Evolutionary conservation across 2,113 vertebrate genomes (phyloP).

Genomic region (Mugil cephalus): DNA sequence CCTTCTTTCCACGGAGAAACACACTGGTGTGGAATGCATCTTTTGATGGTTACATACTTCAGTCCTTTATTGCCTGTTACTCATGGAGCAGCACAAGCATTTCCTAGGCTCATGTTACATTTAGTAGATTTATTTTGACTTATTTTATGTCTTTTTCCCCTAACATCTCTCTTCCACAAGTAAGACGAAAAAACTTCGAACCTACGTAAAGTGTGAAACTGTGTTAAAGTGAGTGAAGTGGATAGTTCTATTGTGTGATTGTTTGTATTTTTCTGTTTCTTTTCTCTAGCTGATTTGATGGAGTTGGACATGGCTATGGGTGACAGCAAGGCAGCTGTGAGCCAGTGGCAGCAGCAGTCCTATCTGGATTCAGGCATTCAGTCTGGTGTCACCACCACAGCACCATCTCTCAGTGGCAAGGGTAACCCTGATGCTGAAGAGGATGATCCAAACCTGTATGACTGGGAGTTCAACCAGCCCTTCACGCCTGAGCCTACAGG

Average conservation of each 20-base stretch:
- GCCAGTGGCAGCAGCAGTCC: slow-evolving; percentile 98
- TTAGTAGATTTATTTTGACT: too few relatives aligned
- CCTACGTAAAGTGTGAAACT: not conserved
- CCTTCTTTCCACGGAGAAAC: too few relatives aligned
- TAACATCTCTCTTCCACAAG: not conserved
- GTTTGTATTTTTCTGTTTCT: not conserved
- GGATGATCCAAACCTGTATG: slow-evolving; percentile 93
- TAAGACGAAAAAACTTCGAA: not conserved
- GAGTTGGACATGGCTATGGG: slow-evolving; percentile 99
- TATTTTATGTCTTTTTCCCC: not conserved
- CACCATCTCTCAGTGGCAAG: slow-evolving; percentile 96
- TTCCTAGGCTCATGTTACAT: too few relatives aligned
- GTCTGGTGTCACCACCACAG: slow-evolving; percentile 98
- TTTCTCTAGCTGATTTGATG: slow-evolving; percentile 94
- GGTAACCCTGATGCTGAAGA: slow-evolving; percentile 97
- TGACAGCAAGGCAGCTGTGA: slow-evolving; percentile 96
- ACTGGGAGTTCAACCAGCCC: slow-evolving; percentile 97
- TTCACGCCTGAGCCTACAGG: slow-evolving; percentile 96
- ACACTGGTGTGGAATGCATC: too few relatives aligned
- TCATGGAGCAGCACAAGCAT: too few relatives aligned
- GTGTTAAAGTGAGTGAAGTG: not conserved
- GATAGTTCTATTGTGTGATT: not conserved
- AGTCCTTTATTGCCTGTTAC: too few relatives aligned
- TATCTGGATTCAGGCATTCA: slow-evolving; percentile 99
- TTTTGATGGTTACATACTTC: not conserved